phyloP scores from a whole-genome alignment of 2,888 invertebrate species.

The Nemoura dubitans region DNA sequence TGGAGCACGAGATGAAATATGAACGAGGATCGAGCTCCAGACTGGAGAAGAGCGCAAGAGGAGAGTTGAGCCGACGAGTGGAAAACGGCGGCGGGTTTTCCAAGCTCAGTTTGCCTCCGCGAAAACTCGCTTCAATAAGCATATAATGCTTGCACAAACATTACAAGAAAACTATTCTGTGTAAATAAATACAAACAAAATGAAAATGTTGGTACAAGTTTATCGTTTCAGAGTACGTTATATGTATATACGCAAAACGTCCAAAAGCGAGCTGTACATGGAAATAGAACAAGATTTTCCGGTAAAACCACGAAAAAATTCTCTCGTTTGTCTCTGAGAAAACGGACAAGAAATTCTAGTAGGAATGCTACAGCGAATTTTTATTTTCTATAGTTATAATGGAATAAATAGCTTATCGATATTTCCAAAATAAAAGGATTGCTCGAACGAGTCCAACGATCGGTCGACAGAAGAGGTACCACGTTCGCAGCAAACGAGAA shows the following conservation, averaged over 20 bases:
- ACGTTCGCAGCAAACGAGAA: no score
- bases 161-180: background rate
- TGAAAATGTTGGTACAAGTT: background rate
- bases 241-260: background rate
- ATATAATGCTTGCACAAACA: slow-evolving; percentile 1
- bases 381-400: background rate
- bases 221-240: background rate
- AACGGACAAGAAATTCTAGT: background rate
- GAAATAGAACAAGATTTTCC: background rate
- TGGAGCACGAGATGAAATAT: slow-evolving; percentile 35
- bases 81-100: background rate
- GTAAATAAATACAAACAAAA: slow-evolving; percentile 23
- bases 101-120: background rate
- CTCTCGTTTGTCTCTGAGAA: background rate
- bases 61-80: background rate
- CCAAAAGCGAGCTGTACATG: background rate
- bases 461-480: no score
- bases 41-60: background rate
- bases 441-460: background rate
- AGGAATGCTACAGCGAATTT: background rate
- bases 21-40: background rate
- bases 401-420: background rate
- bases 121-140: background rate
- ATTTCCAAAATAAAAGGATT: background rate
- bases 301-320: background rate